Base-by-base conservation (phyloP, 2,113 vertebrate species). In the Oryzias javanicus region DNA sequence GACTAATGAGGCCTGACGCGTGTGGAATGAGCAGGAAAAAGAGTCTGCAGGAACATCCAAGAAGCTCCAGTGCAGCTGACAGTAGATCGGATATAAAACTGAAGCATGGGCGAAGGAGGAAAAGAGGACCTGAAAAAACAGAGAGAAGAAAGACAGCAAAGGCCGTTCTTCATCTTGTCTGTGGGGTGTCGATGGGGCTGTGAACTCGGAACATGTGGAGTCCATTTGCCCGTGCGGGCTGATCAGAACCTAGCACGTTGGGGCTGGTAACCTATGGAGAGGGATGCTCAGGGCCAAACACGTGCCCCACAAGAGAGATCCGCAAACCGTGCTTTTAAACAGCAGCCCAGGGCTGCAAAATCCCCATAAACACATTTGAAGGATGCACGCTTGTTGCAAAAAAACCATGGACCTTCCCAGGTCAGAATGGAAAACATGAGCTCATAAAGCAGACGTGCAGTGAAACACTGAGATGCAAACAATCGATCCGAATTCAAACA, bases 341-440 rank as follows among this genome's bases (percentile, higher is more conserved):
- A 67, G 76, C 79, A 76, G 83, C 74, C 74, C 70, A 25, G 55
- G 64, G 76, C 67, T 64, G 69, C 55, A 70, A 42, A 76, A 55
- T 51, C 29, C 73, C 64, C 49, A 44, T 74, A 81, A 86, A 88
- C 78, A 83, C 66, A 55, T 70, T 66, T 40, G 76, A 73, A 52
- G 64, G 65, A 81, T 60, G 72, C 40, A 12, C 48, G 12, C 50
- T 76, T 50, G 60, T 49, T 60, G 72, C 73, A 61, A 35, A 10
- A 35, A 12, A 35, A 35, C 8, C 65, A 78, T 70, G 59, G 41
- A 61, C 44, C 58, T 77, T 66, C 80, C 74, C 72, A 54, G 72
- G 76, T 76, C 70, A 58, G 42, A 46, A 56, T 55, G 88, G 88
- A 90, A 89, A 87, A 90, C 74, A 52, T 88, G 74, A 90, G 80